Conservation (phyloP, 2,797 vertebrate genomes). For the Myotis daubentonii region DNA sequence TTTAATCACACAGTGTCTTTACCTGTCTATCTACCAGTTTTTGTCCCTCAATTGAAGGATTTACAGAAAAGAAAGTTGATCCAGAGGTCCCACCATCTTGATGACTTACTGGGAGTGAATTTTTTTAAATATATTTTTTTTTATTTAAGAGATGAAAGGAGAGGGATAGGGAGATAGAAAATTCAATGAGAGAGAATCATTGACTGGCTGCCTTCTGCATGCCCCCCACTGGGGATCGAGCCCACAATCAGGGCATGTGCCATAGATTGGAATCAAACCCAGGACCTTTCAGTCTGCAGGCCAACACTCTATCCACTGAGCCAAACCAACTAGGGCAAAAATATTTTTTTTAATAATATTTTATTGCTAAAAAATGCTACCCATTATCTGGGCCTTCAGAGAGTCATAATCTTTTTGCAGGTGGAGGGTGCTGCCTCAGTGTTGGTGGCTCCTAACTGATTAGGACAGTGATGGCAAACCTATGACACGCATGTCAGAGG, state of each 20-base stretch:
- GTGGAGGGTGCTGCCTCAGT: too few species aligned
- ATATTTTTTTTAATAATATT: too few species aligned
- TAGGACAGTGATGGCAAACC: too few species aligned
- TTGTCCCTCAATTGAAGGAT: neutral
- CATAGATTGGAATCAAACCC: neutral
- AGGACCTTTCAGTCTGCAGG: neutral
- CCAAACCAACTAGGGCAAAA: neutral
- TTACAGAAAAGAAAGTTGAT: neutral
- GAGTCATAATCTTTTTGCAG: too few species aligned
- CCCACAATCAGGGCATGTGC: neutral
- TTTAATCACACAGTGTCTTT: neutral
- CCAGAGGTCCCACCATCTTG: neutral
- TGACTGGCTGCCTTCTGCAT: neutral
- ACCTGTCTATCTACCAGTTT: neutral
- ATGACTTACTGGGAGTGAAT: neutral
- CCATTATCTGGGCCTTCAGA: too few species aligned
- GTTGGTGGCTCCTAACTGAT: too few species aligned
- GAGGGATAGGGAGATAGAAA: neutral
- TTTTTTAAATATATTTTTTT: too few species aligned
- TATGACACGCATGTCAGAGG: too few species aligned
- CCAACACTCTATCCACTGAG: neutral
- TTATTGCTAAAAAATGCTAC: too few species aligned
- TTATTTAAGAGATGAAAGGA: neutral
- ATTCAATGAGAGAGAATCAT: neutral
- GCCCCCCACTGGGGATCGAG: neutral